Base-by-base conservation (phyloP, 2,113 vertebrate species). In the Procapra przewalskii region DNA sequence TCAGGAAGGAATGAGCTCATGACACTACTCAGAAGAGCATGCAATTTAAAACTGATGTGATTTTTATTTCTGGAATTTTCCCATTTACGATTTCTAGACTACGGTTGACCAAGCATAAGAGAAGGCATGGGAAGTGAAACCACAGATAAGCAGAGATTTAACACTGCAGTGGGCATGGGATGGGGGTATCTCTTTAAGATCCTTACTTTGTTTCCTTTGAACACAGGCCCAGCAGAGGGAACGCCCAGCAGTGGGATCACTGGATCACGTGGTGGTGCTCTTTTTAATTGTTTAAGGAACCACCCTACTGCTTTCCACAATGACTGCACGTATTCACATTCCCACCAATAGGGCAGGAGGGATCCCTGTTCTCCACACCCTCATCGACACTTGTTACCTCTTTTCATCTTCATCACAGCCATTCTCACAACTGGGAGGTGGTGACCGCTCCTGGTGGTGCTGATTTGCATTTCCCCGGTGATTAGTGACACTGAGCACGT, bases 371-470 rank as follows among this genome's bases (percentile, higher is more conserved):
- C 81, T 14, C n/a, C 36, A 43, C 19, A 9, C 8, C 45, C 64
- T 23, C 10, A 0, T 57, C 45, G 0, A 11, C 45, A 13, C 45
- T 4, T 4, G 0, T 1, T 4, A 4, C 7, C 8, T 9, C 52
- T 40, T 16, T 23, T 6, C 82, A 3, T 36, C 13, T 17, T 3
- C 5, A 12, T 1, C 21, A 8, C 29, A 19, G 55, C 43, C 36
- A 0, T 4, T 27, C 88, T 11, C 0, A 25, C 19, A 21, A 55
- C 54, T 1, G 45, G 0, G 54, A 10, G 10, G 43, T 1, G 62
- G 16, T 3, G 60, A 6, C 3, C 2, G 1, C 71, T 48, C 48
- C 0, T 0, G 6, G 25, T 5, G 11, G 88, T 3, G 1, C 1
- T 17, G 25, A 48, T 0, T 2, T 27, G 82, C 55, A 2, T 0